Percentiles rank a stretch among this genome's conserved stretches.
phyloP scores from a whole-genome alignment of 1,140 invertebrate species.

The Hermatobates lingyangjiaoensis region DNA sequence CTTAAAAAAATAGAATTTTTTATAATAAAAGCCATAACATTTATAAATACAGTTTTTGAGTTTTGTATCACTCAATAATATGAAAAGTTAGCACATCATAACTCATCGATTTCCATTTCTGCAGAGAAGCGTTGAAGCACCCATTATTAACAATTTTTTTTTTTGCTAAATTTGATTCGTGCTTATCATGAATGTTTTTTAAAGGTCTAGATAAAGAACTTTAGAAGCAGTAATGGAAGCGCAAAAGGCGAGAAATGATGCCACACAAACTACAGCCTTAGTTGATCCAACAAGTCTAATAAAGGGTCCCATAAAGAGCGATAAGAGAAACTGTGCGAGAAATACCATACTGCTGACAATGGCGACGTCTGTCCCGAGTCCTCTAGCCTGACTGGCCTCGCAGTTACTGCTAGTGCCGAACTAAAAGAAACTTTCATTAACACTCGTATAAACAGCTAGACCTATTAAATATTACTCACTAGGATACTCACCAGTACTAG shows the following conservation, averaged over 20 bases:
- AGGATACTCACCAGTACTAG: no score
- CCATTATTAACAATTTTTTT: no score
- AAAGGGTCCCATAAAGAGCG: conserved; percentile 68
- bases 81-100: no score
- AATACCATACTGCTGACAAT: conserved; percentile 91
- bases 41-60: no score
- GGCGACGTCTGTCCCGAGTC: conserved; percentile 82
- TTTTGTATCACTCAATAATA: no score
- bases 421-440: conserved; percentile 28
- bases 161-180: no score
- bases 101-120: no score
- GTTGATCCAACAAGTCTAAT: conserved; percentile 63
- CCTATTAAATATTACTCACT: background rate
- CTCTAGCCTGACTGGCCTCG: conserved; percentile 32
- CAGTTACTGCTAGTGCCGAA: conserved; percentile 30
- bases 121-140: no score
- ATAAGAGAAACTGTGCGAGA: conserved; percentile 77
- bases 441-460: no score
- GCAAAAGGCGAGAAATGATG: conserved; percentile 59
- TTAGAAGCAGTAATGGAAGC: conserved; percentile 67
- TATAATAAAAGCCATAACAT: no score
- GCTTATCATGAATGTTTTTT: conserved; percentile 21
- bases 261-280: conserved; percentile 64
- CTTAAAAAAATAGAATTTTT: no score
- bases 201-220: conserved; percentile 75